Base-by-base conservation (phyloP, 2,113 vertebrate genomes). In the Dasyurus viverrinus region DNA sequence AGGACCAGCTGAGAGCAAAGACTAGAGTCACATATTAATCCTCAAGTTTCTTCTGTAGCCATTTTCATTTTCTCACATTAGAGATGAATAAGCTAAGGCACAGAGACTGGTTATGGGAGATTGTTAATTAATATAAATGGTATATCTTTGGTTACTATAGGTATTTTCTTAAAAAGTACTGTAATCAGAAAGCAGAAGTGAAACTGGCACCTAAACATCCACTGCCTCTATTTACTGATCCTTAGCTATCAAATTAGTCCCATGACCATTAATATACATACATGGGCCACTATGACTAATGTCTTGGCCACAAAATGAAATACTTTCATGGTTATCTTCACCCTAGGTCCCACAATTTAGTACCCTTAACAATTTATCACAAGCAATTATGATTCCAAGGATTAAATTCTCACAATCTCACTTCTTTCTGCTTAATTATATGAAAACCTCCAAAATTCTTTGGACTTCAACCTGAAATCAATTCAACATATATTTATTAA, bases 1-100 rank as follows among this genome's bases (percentile, higher is more conserved):
- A 50, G 98, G 98, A 3, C 99, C 99, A 1, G 99, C 99, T 99
- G 94, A 12, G 90, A 26, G 54, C 53, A 97, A 36, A 96, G 52
- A 95, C 48, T 3, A 93, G 50, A 0, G 1, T 97, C 95, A 97
- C 12, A 92, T 68, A 94, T 52, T 60, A 53, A 57, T 54, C 30
- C 19, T 26, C 36, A 22, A 22, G 48, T 36, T 84, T 76, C 42
- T 14, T 27, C 26, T 7, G 9, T 14, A 36, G 54, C 30, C 54
- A n/a, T 7, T 23, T 22, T 53, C n/a, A 5, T 27, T 68, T 30
- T 6, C 89, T 89, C 27, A 42, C 0, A 26, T 53, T 2, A 95
- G 14, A 90, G 16, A 53, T 23, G 16, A 36, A 55, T 47, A 46
- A 26, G 12, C 19, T 7, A 90, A 36, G 50, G 27, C 60, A 53